Evolutionary conservation across 2,797 vertebrate genomes (phyloP), one percentile per base, ranked within the genome.

Genomic region (Danio tinwini): DNA sequence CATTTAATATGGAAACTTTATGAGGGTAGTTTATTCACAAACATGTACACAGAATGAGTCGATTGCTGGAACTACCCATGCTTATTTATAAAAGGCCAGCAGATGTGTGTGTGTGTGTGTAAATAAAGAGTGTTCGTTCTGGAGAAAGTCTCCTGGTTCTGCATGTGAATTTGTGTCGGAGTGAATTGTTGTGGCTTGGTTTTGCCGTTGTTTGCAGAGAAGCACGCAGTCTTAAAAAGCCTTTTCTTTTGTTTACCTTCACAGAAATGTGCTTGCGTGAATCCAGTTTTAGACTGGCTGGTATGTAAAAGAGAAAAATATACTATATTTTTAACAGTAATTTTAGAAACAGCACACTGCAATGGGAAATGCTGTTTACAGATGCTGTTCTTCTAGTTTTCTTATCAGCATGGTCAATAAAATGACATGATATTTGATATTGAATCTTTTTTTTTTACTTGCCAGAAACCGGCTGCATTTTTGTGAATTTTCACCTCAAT

Each of bases 1-100:
- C 94, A 94, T 95, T 95, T 93, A 94, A 95, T 95, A 95, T 93
- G 91, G 93, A 93, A 94, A 94, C 93, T 95, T 95, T 93, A 95
- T 93, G 92, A 94, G 94, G 92, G 89, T 88, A 86, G 91, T 93
- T 93, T 93, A 91, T 92, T 91, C 93, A 94, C 94, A 93, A 94
- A 95, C 94, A 94, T 93, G 92, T 95, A 95, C 93, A 93, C 92
- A 92, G 87, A 89, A 91, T 91, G 90, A 95, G 91, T 94, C 93
- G 93, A 93, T 93, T 90, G 94, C 91, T 76, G 42, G 44, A 78
- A 71, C 53, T 63, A 49, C 63, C 52, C 55, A 29, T 55, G 64
- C 50, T 52, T 81, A 47, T 76, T 76, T 37, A 64, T 56, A 76
- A 64, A 65, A 64, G 65, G 29, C 29, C 29, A 29, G 29, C 29